phyloP scores from a whole-genome alignment of 2,888 invertebrate species.

The Caenorhabditis wallacei region DNA sequence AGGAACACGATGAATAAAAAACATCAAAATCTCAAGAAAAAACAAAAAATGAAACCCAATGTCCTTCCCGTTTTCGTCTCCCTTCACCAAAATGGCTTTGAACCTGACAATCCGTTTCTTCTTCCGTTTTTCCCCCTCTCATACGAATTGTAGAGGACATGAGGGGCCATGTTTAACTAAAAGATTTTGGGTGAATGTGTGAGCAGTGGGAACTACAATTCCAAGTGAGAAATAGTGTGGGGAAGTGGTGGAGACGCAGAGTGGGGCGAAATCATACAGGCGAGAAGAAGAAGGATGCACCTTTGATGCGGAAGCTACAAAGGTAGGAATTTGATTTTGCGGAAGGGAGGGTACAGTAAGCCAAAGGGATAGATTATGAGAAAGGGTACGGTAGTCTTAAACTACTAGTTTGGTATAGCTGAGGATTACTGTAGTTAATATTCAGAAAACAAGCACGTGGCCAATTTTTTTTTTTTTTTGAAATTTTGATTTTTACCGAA shows the following conservation, averaged over 20 bases:
- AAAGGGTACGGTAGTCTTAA: too few relatives aligned
- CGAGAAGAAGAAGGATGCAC: constrained; percentile 5
- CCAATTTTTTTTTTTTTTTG: too few relatives aligned
- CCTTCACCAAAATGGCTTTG: not conserved
- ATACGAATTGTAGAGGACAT: not conserved
- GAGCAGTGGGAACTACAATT: constrained; percentile 10
- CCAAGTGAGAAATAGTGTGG: constrained; percentile 16
- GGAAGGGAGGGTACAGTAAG: too few relatives aligned
- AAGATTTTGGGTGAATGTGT: constrained; percentile 14
- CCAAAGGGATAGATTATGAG: too few relatives aligned
- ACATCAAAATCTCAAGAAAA: not conserved
- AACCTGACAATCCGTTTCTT: constrained; percentile 64
- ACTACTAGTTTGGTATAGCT: too few relatives aligned
- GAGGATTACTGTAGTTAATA: too few relatives aligned
- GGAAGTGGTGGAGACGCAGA: constrained; percentile 6
- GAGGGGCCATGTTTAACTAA: constrained; percentile 43
- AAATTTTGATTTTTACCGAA: too few relatives aligned
- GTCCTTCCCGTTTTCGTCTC: not conserved
- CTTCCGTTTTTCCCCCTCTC: constrained; percentile 36
- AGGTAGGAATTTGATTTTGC: not conserved
- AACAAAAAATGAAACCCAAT: not conserved
- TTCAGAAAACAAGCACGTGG: too few relatives aligned
- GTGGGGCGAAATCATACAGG: not conserved
- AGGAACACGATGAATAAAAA: too few relatives aligned
- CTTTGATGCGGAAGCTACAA: not conserved